Evolutionary conservation across 2,888 invertebrate genomes (phyloP).

Genomic region (Drosophila recens): DNA sequence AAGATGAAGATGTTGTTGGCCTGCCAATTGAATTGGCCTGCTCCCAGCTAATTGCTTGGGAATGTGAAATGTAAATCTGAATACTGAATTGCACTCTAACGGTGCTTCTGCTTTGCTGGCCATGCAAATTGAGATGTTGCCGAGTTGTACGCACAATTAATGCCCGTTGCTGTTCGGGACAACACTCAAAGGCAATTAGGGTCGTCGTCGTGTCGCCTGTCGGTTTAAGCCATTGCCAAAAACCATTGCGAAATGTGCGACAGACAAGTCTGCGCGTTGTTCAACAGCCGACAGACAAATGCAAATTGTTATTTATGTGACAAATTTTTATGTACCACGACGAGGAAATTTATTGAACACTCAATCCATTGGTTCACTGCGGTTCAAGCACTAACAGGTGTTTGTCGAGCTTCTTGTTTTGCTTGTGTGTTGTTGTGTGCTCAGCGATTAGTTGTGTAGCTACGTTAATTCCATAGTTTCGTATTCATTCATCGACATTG

Average conservation of each 20-base stretch:
- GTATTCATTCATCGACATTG: constrained; percentile 41
- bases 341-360: constrained; percentile 70
- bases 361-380: constrained; percentile 19
- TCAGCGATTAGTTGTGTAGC: constrained; percentile 13
- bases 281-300: constrained; percentile 58
- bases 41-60: constrained; percentile 70
- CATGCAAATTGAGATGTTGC: constrained; percentile 76
- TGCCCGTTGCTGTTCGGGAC: constrained; percentile 69
- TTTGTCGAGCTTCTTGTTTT: constrained; percentile 38
- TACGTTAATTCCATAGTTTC: constrained; percentile 10
- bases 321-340: constrained; percentile 77
- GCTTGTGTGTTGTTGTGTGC: constrained; percentile 3
- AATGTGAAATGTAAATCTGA: constrained; percentile 40
- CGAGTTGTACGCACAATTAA: constrained; percentile 80
- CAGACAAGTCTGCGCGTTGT: constrained; percentile 59
- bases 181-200: constrained; percentile 81
- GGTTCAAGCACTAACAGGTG: constrained; percentile 53
- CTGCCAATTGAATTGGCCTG: constrained; percentile 37
- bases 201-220: constrained; percentile 69
- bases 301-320: constrained; percentile 82
- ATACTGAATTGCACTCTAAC: constrained; percentile 48
- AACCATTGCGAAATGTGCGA: constrained; percentile 61
- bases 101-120: constrained; percentile 39
- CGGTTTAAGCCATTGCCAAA: constrained; percentile 38
- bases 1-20: constrained; percentile 15